Percentiles rank a stretch among this genome's conserved stretches.
Conservation (phyloP, 2,888 invertebrate genomes). For the Deroplatys truncata region DNA sequence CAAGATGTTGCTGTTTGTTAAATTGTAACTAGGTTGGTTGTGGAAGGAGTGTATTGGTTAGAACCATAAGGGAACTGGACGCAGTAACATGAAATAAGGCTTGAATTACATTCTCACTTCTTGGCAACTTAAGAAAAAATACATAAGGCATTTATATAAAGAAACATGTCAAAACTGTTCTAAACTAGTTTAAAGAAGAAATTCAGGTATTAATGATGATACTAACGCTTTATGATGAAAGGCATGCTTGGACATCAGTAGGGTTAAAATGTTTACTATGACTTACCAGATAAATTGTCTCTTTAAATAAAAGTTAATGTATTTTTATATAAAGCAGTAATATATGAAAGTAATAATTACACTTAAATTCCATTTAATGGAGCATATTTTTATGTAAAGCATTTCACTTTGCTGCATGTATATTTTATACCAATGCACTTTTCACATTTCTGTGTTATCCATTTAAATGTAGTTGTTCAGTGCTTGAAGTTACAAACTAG, state of each 20-base stretch:
- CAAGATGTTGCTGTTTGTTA: slow-evolving; percentile 8
- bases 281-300: not conserved
- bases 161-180: not conserved
- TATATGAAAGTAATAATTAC: not conserved
- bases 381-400: not conserved
- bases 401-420: not conserved
- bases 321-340: not conserved
- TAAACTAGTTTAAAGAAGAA: not conserved
- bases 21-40: not conserved
- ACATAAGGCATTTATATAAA: not conserved
- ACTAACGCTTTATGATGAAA: not conserved
- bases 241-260: not conserved
- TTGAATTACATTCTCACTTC: not conserved
- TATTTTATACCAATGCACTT: not conserved
- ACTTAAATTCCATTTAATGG: not conserved
- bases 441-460: not conserved
- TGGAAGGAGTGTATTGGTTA: not conserved
- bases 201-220: not conserved
- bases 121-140: not conserved
- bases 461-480: not conserved
- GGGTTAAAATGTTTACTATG: not conserved
- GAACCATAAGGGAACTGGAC: slow-evolving; percentile 11
- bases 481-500: no score
- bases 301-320: not conserved
- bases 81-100: not conserved